These are phyloP conservation scores for Ormyrus thymus DNA, from an alignment of 2,888 invertebrate species.

Conservation along the genomic window DNA sequence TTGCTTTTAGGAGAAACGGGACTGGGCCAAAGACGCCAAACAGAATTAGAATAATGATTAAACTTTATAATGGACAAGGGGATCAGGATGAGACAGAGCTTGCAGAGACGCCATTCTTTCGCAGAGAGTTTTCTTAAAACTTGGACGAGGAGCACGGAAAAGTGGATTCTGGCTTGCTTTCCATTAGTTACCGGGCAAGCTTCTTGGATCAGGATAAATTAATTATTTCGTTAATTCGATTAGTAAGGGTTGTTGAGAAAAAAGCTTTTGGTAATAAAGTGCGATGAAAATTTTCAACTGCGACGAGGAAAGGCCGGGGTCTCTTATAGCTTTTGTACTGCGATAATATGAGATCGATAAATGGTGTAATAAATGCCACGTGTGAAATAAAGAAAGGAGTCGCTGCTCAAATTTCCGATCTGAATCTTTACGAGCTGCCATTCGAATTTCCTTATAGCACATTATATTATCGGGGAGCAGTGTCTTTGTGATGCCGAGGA, in stretches of 20 bases:
- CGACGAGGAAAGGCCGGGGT: conserved; percentile 2
- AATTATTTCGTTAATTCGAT: background rate
- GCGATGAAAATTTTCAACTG: background rate
- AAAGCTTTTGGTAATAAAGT: background rate
- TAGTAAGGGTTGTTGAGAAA: background rate
- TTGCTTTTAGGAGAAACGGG: background rate
- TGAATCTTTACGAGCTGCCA: conserved; percentile 27
- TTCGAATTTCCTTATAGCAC: background rate
- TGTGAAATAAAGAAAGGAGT: conserved; percentile 18
- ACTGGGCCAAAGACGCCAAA: background rate
- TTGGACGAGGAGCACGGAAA: no score
- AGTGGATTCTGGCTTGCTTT: background rate
- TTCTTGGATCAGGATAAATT: no score
- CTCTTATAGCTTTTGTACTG: conserved; percentile 17
- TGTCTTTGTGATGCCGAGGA: background rate
- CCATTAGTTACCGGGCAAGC: background rate
- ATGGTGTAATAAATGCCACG: conserved; percentile 13
- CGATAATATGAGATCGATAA: conserved; percentile 7
- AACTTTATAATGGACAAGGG: conserved; percentile 11
- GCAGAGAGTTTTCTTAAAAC: no score
- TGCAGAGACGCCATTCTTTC: no score
- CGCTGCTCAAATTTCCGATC: conserved; percentile 13
- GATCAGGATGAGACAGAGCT: background rate
- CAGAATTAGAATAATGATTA: conserved; percentile 43
- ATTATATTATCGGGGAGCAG: background rate